Base-by-base conservation (phyloP, 2,888 invertebrate species). In the Physocephala rufipes region DNA sequence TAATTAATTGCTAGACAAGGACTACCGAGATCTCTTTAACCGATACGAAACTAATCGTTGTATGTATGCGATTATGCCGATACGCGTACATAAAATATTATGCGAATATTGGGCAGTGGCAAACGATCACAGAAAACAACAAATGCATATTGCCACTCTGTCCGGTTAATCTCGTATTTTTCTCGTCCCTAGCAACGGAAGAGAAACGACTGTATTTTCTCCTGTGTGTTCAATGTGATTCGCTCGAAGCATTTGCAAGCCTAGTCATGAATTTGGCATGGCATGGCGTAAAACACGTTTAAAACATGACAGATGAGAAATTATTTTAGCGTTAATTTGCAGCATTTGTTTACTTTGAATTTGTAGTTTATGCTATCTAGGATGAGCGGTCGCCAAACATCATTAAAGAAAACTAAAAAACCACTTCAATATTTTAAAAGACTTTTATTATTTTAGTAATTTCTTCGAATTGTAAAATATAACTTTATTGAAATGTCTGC, bases 271-370 rank as follows among this genome's bases (percentile, higher is more conserved):
- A 3, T 4, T 9, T 24, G 55, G 55, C 61, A 61, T 13, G 30
- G 21, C 43, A 45, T 15, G 65, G 65, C 30, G 49, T 51, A 47
- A 65, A 51, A 30, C 51, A 49, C 28, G 65, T 30, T 19, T 26
- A 51, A 21, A 28, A 80, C 80, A 81, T 80, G 80, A 80, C 80
- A 78, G 75, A 76, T 80, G 81, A 79, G 77, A 76, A 74, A 79
- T 79, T 78, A 76, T 77, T 76, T 75, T 75, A 79, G 63, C 63
- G 77, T 79, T 80, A 80, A 80, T 80, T 76, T 78, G 79, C 77
- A 78, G 79, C 80, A 79, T 79, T 80, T 79, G 79, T 79, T 80
- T 80, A 78, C 79, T 79, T 70, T 36, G 15, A 2, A n/a, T 49
- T 49, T 19, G 49, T 49, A 49, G 49, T 49, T 49, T 7, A 3